phyloP scores from a whole-genome alignment of 2,113 vertebrate species.

The Eptesicus fuscus region DNA sequence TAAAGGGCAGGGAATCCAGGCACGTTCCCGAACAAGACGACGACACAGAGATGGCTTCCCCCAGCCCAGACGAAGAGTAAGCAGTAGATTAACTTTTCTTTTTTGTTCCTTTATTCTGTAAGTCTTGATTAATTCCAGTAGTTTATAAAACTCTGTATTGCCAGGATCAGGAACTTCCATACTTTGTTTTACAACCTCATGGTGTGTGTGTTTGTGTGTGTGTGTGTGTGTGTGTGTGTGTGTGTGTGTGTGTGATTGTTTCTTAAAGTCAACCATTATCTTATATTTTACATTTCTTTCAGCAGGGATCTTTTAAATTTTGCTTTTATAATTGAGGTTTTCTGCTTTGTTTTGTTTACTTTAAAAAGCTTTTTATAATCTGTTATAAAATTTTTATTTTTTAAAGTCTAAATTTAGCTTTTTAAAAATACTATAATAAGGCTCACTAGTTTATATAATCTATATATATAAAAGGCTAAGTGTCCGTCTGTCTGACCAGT shows the following conservation, averaged over 20 bases:
- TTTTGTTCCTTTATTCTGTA: constrained; percentile 31
- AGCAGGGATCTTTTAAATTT: not conserved
- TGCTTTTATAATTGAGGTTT: not conserved
- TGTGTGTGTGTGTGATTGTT: not conserved
- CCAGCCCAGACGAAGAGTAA: constrained; percentile 90
- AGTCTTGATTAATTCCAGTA: constrained; percentile 14
- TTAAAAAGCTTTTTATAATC: not conserved
- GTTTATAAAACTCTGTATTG: not conserved
- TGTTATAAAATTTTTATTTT: not conserved
- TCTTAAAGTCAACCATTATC: not conserved
- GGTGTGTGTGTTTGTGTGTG: not conserved
- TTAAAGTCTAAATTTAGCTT: not conserved
- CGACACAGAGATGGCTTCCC: constrained; percentile 89
- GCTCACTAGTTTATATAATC: not conserved
- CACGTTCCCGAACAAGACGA: constrained; percentile 84
- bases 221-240: not conserved
- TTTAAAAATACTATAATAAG: not conserved
- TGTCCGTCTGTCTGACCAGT: too few species aligned
- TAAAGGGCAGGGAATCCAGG: constrained; percentile 82
- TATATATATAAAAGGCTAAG: too few species aligned
- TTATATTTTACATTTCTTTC: constrained; percentile 37
- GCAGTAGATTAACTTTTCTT: constrained; percentile 56
- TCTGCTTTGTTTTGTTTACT: not conserved
- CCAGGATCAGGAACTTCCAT: not conserved
- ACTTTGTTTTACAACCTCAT: not conserved